phyloP scores from a whole-genome alignment of 2,113 vertebrate species.

The Morone chrysops region DNA sequence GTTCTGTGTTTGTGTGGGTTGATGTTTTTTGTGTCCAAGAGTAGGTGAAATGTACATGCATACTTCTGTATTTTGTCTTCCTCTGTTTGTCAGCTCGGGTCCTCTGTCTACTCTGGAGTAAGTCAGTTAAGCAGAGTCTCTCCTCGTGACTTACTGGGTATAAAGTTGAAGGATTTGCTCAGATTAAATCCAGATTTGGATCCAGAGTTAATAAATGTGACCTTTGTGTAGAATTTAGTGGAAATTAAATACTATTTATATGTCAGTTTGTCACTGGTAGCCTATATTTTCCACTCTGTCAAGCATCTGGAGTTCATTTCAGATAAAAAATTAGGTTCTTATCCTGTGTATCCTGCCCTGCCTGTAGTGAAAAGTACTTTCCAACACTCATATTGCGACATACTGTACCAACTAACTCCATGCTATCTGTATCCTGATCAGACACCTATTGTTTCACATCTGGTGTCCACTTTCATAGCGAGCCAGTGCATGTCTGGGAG shows the following conservation, averaged over 20 bases:
- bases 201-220: not conserved
- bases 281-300: not conserved
- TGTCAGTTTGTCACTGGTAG: not conserved
- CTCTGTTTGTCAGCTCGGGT: constrained; percentile 36
- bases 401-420: constrained; percentile 27
- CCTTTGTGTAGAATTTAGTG: not conserved
- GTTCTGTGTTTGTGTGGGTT: constrained; percentile 42
- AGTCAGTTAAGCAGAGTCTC: constrained; percentile 5
- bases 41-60: constrained; percentile 46
- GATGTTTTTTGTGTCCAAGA: constrained; percentile 36
- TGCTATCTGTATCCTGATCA: constrained; percentile 64
- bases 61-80: constrained; percentile 49
- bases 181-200: constrained; percentile 3
- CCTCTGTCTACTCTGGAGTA: constrained; percentile 11
- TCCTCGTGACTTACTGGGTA: not conserved
- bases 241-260: constrained; percentile 13
- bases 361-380: constrained; percentile 25
- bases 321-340: constrained; percentile 7
- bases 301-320: constrained; percentile 4
- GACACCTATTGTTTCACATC: constrained; percentile 52
- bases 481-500: constrained; percentile 38
- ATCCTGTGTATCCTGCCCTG: constrained; percentile 16
- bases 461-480: constrained; percentile 63
- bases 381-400: constrained; percentile 22
- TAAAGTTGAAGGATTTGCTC: not conserved